Evolutionary conservation across 2,113 vertebrate species (phyloP).

Genomic region (Mormyrus lacerda): DNA sequence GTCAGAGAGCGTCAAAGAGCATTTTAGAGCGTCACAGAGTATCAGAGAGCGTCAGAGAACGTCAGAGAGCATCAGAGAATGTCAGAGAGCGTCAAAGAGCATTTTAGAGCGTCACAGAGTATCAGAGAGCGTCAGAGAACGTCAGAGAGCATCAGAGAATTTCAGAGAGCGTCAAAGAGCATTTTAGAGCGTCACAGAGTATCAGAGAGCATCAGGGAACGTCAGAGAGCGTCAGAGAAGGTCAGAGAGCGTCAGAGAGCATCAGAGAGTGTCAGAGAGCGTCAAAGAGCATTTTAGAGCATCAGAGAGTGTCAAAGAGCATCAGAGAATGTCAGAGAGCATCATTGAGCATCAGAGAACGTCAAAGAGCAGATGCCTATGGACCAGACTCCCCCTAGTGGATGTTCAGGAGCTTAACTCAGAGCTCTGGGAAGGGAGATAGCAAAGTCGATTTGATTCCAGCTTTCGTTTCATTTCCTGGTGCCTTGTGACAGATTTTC

Average conservation of each 20-base stretch:
- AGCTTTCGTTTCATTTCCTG: neutral
- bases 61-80: neutral
- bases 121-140: neutral
- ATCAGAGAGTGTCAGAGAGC: neutral
- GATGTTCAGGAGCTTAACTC: neutral
- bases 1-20: too few relatives aligned
- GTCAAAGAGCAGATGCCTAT: neutral
- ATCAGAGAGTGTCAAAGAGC: neutral
- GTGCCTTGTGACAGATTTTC: neutral
- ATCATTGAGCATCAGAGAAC: neutral
- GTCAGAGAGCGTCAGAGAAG: too few relatives aligned
- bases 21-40: too few relatives aligned
- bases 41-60: neutral
- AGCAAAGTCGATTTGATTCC: neutral
- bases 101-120: too few relatives aligned
- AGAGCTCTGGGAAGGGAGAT: neutral
- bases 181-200: neutral
- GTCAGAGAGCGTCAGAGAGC: neutral
- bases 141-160: neutral
- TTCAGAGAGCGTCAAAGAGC: too few relatives aligned
- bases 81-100: neutral
- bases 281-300: neutral
- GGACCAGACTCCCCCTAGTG: slow-evolving; percentile 24
- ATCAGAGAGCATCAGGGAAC: too few relatives aligned
- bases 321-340: neutral